Percentiles rank a stretch among this genome's conserved stretches.
phyloP scores from a whole-genome alignment of 2,113 vertebrate species.

The Urocynchramus pylzowi region DNA sequence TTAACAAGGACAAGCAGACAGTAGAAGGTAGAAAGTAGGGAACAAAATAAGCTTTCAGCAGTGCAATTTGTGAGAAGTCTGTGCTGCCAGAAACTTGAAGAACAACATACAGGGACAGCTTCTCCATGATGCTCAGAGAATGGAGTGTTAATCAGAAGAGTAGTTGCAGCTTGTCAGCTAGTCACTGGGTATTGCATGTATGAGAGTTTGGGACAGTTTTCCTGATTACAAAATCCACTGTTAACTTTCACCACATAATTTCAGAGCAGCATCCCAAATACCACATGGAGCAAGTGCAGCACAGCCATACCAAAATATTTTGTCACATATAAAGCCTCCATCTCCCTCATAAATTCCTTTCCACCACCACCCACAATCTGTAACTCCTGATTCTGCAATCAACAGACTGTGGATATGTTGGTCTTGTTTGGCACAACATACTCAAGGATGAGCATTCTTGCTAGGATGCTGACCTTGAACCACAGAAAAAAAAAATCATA shows the following conservation, averaged over 20 bases:
- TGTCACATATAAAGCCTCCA: background rate
- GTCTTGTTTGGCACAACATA: background rate
- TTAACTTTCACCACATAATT: background rate
- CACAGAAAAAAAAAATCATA: background rate
- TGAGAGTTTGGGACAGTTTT: background rate
- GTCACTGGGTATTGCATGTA: background rate
- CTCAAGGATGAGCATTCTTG: background rate
- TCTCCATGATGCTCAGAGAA: background rate
- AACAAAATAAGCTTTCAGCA: background rate
- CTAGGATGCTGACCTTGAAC: background rate
- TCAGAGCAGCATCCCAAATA: background rate
- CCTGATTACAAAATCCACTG: background rate
- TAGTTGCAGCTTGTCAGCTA: background rate
- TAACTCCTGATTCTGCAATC: background rate
- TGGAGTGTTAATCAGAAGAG: background rate
- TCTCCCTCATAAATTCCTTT: background rate
- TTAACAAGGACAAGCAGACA: background rate
- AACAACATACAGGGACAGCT: background rate
- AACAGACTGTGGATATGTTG: background rate
- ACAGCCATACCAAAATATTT: background rate
- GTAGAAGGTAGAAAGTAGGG: background rate
- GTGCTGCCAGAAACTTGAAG: background rate
- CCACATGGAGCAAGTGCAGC: background rate
- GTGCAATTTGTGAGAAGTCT: background rate
- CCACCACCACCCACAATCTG: background rate